Evolutionary conservation across 2,797 vertebrate species (phyloP), one percentile per base, ranked within the genome.

Genomic region (Crocidura indochinensis): DNA sequence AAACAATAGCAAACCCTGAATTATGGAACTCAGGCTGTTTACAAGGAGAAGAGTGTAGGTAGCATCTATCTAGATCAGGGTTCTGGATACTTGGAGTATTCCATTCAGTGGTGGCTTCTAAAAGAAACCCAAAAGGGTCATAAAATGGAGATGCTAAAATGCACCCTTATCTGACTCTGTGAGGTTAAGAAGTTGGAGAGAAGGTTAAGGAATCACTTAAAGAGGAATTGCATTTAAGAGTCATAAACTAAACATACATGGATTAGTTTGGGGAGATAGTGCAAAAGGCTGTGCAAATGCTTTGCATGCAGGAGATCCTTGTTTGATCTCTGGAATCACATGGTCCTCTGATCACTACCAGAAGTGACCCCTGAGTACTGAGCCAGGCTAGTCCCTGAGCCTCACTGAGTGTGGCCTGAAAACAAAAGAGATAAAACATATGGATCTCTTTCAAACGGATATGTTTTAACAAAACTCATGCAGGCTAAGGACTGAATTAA

Each of bases 401-500:
- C 19, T 20, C 19, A 60, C 19, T 20, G 56, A 20, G 56, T 60
- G 17, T 60, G 17, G 56, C 17, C 56, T 20, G 22, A 60, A 60
- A 20, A 19, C 56, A 60, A 15, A 19, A 38, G 38, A 38, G 38
- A 15, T 20, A 87, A 79, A 78, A 79, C 71, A 27, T 53, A 62
- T 67, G 38, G 51, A 38, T 92, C 4, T 19, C 26, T 49, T 44
- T 56, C 19, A 51, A 51, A 31, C 47, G 11, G 38, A 74, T 22
- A 64, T 4, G 12, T 60, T 67, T 90, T 80, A 44, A 72, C 49
- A 60, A 15, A 22, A 80, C 60, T 87, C 73, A 65, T 79, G 22
- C 49, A 60, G 74, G 81, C 79, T 74, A 82, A 88, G 22, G 27
- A 67, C 68, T 91, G 56, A 83, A 56, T 84, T 86, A 88, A 88